Evolutionary conservation across 2,113 vertebrate species (phyloP), one percentile per base, ranked within the genome.

Genomic region (Macquaria ambigua): DNA sequence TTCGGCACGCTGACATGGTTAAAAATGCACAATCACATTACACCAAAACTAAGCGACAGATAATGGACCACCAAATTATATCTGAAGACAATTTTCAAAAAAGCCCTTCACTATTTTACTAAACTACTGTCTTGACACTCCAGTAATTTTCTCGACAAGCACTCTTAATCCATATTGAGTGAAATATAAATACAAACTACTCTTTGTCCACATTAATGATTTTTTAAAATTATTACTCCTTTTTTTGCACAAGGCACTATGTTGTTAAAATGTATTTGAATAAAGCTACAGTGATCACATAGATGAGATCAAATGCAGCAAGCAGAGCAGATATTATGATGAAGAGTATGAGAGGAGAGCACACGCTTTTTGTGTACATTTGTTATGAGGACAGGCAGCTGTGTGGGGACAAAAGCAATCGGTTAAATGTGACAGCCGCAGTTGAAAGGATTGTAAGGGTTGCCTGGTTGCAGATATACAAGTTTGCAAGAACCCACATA

Each of bases 391-490:
- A 83, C 34, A 64, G 74, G 81, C 86, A 50, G 75, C 90, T 84
- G 82, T 20, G 79, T 71, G 85, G 58, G 68, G 68, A 88, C 67
- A 61, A 84, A 80, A 69, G 83, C 80, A 31, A 87, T 92, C 80
- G 69, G 72, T 88, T 77, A 82, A 50, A 77, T 34, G 39, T 89
- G 89, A 92, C 90, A 87, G 73, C 77, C 28, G 52, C 80, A 46
- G 64, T 53, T 61, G 68, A 80, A 74, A 69, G 50, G 72, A 74
- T 81, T 75, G 62, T 77, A 34, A 79, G 69, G 77, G 69, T 61
- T 81, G 73, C 43, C 81, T 82, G 73, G 76, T 82, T 15, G 6
- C 81, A 43, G 53, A 80, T 62, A 31, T 43, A 53, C n/a, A 67
- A 52, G 72, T 81, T 70, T 53, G 77, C 61, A 66, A 67, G 50